These are phyloP conservation scores for Eupsittula cactorum DNA, from an alignment of 2,113 vertebrate species.

Conservation along the genomic window DNA sequence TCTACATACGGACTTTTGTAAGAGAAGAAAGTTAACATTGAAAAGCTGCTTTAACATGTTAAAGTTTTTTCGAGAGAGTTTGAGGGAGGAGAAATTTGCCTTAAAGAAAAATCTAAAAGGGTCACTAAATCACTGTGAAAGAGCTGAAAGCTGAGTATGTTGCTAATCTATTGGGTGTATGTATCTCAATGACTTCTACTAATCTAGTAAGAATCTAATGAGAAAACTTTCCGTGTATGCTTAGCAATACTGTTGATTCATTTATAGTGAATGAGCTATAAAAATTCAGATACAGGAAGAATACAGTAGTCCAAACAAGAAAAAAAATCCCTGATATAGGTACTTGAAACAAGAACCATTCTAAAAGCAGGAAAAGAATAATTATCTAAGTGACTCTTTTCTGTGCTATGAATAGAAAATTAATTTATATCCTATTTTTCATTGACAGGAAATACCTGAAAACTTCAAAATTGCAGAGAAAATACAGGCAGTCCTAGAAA, in stretches of 20 bases:
- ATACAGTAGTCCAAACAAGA: neutral
- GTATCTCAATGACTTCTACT: neutral
- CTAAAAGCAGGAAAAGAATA: neutral
- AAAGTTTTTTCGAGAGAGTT: neutral
- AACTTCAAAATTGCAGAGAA: conserved; percentile 92
- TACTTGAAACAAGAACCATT: neutral
- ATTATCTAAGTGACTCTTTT: neutral
- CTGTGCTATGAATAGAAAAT: neutral
- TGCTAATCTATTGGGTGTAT: neutral
- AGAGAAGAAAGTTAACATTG: neutral
- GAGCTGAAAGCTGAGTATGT: neutral
- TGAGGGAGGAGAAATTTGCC: neutral
- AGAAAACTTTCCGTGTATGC: neutral
- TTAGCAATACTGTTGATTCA: neutral
- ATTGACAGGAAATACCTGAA: conserved; percentile 84
- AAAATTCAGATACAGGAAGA: neutral
- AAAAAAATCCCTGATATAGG: neutral
- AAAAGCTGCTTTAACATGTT: neutral
- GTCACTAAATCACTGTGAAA: neutral
- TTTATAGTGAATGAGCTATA: neutral
- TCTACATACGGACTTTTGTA: neutral
- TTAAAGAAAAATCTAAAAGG: neutral
- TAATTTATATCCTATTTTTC: conserved; percentile 53
- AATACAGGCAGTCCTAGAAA: conserved; percentile 86
- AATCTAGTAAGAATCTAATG: neutral